phyloP scores from a whole-genome alignment of 92 coral and sea anemone genomes.

The Meandrina meandrites region DNA sequence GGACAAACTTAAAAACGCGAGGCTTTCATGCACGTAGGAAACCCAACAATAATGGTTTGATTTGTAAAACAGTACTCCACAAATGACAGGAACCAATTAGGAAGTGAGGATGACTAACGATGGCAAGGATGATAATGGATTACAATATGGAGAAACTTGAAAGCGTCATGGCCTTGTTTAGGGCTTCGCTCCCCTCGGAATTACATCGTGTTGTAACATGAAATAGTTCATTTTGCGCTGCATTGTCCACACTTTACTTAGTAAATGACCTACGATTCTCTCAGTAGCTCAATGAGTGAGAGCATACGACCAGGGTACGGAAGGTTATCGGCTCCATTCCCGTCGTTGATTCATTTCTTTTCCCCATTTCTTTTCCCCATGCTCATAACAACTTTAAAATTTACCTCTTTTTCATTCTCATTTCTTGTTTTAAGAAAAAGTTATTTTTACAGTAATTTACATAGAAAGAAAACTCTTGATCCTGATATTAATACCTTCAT shows the following conservation, averaged over 20 bases:
- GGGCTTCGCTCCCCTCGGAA: background rate
- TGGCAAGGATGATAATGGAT: background rate
- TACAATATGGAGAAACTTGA: too few species aligned
- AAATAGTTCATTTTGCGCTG: background rate
- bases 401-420: background rate
- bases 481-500: slow-evolving; percentile 77
- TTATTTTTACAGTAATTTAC: background rate
- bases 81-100: background rate
- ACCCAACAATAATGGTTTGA: background rate
- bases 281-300: too few species aligned
- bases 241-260: background rate
- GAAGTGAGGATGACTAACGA: background rate
- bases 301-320: too few species aligned
- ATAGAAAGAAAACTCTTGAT: background rate
- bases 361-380: too few species aligned
- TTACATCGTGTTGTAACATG: background rate
- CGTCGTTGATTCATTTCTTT: too few species aligned
- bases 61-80: background rate
- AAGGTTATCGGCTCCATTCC: too few species aligned
- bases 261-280: too few species aligned
- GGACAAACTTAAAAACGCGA: background rate
- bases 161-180: background rate
- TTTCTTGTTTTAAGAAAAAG: background rate
- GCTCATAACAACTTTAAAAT: too few species aligned
- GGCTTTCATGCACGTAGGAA: too few species aligned